Evolutionary conservation across 2,113 vertebrate genomes (phyloP).

Genomic region (Hemiprocne comata): DNA sequence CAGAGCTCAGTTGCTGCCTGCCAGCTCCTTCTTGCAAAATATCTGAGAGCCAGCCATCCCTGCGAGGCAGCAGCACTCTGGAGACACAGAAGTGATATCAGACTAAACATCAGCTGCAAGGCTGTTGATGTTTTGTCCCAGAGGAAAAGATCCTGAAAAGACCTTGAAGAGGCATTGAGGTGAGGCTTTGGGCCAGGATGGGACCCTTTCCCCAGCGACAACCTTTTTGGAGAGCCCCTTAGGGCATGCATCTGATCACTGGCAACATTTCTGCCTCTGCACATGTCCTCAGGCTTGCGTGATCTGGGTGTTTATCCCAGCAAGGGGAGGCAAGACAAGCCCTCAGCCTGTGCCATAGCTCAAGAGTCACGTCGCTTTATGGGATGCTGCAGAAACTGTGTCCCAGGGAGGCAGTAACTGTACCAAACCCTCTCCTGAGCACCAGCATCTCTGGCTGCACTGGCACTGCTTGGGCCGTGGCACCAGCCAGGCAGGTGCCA

Average conservation of each 20-base stretch:
- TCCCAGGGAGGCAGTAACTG: background rate
- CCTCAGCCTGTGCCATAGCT: background rate
- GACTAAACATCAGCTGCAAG: background rate
- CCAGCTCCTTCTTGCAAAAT: background rate
- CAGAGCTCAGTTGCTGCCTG: fast-evolving
- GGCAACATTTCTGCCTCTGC: fast-evolving
- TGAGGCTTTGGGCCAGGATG: background rate
- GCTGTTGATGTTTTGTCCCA: background rate
- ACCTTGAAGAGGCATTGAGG: background rate
- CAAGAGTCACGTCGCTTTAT: fast-evolving
- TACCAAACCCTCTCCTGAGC: background rate
- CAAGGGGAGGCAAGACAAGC: background rate
- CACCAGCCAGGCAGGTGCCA: background rate
- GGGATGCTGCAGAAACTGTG: background rate
- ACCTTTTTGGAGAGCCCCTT: background rate
- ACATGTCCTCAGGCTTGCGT: fast-evolving
- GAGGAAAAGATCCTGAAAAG: constrained; percentile 6
- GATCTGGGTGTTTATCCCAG: background rate
- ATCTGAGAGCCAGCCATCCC: background rate
- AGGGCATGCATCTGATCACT: fast-evolving
- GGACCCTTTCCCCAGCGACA: background rate
- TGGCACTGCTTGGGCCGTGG: fast-evolving
- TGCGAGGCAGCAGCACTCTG: fast-evolving
- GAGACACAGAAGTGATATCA: background rate
- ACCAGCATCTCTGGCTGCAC: fast-evolving